Evolutionary conservation across 2,888 invertebrate genomes (phyloP).

Genomic region (Nomada fucata): DNA sequence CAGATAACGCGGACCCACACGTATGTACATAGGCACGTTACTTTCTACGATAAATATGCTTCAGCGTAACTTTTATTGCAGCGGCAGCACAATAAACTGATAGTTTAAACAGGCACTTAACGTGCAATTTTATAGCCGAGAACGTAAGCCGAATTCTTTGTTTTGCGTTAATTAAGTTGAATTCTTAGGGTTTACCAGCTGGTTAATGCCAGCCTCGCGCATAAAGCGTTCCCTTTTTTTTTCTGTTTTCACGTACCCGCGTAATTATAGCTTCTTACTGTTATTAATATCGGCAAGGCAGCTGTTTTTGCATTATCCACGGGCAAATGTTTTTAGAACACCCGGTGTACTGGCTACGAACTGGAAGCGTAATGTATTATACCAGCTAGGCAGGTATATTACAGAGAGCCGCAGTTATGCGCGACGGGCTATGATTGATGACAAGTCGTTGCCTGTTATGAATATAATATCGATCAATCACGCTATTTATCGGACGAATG

Average conservation of each 20-base stretch:
- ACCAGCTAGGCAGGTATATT: slow-evolving; percentile 77
- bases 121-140: neutral
- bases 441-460: slow-evolving; percentile 83
- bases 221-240: too few relatives aligned
- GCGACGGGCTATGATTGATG: slow-evolving; percentile 79
- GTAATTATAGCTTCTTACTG: slow-evolving; percentile 15
- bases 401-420: slow-evolving; percentile 74
- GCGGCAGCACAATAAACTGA: neutral
- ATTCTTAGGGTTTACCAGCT: neutral
- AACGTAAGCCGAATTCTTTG: too few relatives aligned
- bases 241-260: slow-evolving; percentile 1
- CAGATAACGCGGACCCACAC: too few relatives aligned
- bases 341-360: slow-evolving; percentile 73
- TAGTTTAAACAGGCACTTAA: neutral
- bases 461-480: slow-evolving; percentile 84
- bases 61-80: neutral
- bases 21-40: neutral
- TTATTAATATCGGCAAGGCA: slow-evolving; percentile 10
- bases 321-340: slow-evolving; percentile 71
- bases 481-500: slow-evolving; percentile 82
- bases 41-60: neutral
- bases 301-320: slow-evolving; percentile 30
- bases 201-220: neutral
- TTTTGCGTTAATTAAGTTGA: neutral
- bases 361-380: slow-evolving; percentile 78